These are phyloP conservation scores for Spizaetus ornatus DNA, from an alignment of 2,113 vertebrate genomes.

Conservation along the genomic window DNA sequence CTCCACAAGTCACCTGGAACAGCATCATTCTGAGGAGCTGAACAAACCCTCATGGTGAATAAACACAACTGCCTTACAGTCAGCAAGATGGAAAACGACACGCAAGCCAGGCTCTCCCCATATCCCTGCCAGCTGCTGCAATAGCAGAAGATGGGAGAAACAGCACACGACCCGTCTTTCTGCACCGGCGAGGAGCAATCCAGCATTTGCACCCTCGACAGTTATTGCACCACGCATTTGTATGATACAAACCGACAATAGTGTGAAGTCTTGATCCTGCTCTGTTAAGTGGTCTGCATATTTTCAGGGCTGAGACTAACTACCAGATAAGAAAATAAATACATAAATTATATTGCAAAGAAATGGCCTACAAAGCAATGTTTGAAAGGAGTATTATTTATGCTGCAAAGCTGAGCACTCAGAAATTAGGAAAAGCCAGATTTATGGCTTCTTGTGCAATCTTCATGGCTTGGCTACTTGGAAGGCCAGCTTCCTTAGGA, in stretches of 20 bases:
- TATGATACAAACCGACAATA: fast-evolving
- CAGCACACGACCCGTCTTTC: not conserved
- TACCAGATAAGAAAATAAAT: not conserved
- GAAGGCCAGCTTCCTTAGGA: not conserved
- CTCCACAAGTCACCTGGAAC: not conserved
- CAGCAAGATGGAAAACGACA: not conserved
- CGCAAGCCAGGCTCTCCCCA: not conserved
- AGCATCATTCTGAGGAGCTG: not conserved
- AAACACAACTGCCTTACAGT: not conserved
- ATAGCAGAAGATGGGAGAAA: not conserved
- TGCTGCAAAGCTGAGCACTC: not conserved
- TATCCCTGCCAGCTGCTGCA: not conserved
- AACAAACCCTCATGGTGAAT: not conserved
- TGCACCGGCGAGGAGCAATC: not conserved
- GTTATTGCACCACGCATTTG: not conserved
- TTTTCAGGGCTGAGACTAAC: not conserved
- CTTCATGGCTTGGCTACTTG: not conserved
- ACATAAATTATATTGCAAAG: not conserved
- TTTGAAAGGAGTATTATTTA: not conserved
- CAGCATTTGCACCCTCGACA: not conserved
- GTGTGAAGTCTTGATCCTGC: not conserved
- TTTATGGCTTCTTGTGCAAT: slow-evolving; percentile 29
- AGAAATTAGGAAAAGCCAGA: not conserved
- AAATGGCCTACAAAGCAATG: not conserved
- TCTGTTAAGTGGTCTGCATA: not conserved